Conservation (phyloP, 2,888 invertebrate genomes). For the Pachycephus smyrnensis region DNA sequence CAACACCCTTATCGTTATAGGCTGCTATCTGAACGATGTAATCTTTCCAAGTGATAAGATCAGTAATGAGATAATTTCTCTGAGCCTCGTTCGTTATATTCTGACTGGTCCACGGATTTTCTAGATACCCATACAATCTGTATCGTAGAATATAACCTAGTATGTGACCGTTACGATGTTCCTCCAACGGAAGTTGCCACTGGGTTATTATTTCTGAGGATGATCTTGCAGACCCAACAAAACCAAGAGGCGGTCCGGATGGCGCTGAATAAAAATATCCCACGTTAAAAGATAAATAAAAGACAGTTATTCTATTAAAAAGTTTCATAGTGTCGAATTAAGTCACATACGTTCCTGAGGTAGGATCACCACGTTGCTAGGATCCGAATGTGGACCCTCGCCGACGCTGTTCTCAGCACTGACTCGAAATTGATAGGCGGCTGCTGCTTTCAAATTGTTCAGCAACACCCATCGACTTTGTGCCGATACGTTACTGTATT, state of each 20-base stretch:
- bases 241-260: constrained; percentile 93
- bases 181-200: constrained; percentile 96
- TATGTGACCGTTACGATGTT: constrained; percentile 95
- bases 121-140: constrained; percentile 90
- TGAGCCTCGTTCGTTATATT: constrained; percentile 95
- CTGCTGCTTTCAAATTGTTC: constrained; percentile 91
- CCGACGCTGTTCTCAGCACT: constrained; percentile 97
- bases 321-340: constrained; percentile 12
- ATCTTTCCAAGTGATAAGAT: constrained; percentile 97
- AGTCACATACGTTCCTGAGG: constrained; percentile 91
- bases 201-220: constrained; percentile 96
- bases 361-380: constrained; percentile 89
- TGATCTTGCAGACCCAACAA: constrained; percentile 94
- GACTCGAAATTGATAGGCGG: constrained; percentile 96
- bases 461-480: constrained; percentile 83
- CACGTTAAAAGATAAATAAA: background rate
- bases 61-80: constrained; percentile 89
- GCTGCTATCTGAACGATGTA: constrained; percentile 97
- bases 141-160: constrained; percentile 94
- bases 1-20: constrained; percentile 96
- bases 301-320: constrained; percentile 12
- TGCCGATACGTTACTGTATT: constrained; percentile 86
- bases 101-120: constrained; percentile 90
- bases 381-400: constrained; percentile 90
- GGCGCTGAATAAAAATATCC: constrained; percentile 77